Conservation (phyloP, 1,140 invertebrate genomes). For the Drosophila burlai region DNA sequence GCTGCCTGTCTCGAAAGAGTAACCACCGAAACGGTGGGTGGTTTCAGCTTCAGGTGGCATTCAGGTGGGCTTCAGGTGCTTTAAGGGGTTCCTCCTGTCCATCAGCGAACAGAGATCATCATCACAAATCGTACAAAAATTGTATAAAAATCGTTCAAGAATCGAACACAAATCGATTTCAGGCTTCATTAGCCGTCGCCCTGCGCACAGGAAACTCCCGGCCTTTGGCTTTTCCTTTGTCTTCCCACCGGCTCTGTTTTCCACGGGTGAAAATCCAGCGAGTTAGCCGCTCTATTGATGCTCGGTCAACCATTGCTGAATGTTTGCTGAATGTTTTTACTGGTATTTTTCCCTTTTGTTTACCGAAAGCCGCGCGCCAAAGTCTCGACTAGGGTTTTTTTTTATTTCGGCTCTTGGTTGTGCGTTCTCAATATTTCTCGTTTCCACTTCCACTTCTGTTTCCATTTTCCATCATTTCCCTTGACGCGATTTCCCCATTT, state of each 20-base stretch:
- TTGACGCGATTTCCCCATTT: slow-evolving; percentile 65
- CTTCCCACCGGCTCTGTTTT: slow-evolving; percentile 29
- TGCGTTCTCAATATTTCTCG: slow-evolving; percentile 62
- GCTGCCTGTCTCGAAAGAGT: slow-evolving; percentile 45
- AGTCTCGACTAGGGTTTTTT: slow-evolving; percentile 20
- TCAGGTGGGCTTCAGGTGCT: slow-evolving; percentile 12
- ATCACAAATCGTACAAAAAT: slow-evolving; percentile 35
- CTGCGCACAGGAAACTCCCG: slow-evolving; percentile 76
- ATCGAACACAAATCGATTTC: slow-evolving; percentile 69
- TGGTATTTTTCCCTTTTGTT: slow-evolving; percentile 36
- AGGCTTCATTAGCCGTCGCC: slow-evolving; percentile 71
- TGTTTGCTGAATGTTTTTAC: slow-evolving; percentile 33
- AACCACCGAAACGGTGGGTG: slow-evolving; percentile 39
- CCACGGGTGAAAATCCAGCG: slow-evolving; percentile 42
- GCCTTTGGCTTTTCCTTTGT: slow-evolving; percentile 58
- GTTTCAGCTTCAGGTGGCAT: slow-evolving; percentile 35
- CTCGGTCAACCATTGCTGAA: slow-evolving; percentile 66
- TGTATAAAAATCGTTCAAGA: slow-evolving; percentile 20
- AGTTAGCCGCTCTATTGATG: slow-evolving; percentile 71
- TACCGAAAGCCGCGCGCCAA: slow-evolving; percentile 55
- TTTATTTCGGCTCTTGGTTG: slow-evolving; percentile 22
- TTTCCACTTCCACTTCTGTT: slow-evolving; percentile 37
- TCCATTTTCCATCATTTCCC: slow-evolving; percentile 54
- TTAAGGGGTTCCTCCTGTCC: neutral
- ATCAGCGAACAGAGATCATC: slow-evolving; percentile 37